Evolutionary conservation across 1,140 invertebrate species (phyloP).

Genomic region (Zaprionus africanus): DNA sequence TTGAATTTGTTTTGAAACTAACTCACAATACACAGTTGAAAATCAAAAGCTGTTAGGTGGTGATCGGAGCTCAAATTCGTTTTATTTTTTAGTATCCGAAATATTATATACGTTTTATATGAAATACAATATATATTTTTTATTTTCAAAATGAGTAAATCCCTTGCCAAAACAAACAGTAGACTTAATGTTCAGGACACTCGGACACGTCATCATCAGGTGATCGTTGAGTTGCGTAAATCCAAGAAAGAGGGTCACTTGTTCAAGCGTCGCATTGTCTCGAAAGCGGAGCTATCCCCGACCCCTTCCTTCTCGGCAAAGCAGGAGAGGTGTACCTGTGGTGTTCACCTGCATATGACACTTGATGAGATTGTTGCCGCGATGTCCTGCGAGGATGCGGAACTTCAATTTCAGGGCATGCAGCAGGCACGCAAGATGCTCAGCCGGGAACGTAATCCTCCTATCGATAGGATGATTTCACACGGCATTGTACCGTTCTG

Average conservation of each 20-base stretch:
- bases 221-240: conserved; percentile 95
- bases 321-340: conserved; percentile 43
- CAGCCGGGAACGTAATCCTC: conserved; percentile 96
- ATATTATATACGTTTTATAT: conserved; percentile 5
- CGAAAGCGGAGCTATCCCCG: conserved; percentile 85
- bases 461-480: conserved; percentile 95
- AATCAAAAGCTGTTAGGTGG: conserved; percentile 39
- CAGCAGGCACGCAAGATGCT: conserved; percentile 94
- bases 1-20: not conserved
- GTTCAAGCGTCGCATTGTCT: conserved; percentile 96
- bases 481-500: conserved; percentile 94
- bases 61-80: conserved; percentile 40
- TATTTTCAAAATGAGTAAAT: conserved; percentile 69
- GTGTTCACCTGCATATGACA: conserved; percentile 84
- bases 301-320: conserved; percentile 81
- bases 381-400: conserved; percentile 88
- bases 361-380: conserved; percentile 88
- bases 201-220: conserved; percentile 93
- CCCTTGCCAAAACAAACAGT: conserved; percentile 58
- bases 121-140: not conserved
- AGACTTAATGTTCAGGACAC: conserved; percentile 87
- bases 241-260: conserved; percentile 97
- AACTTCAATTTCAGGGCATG: conserved; percentile 88
- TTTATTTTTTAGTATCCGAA: conserved; percentile 10
- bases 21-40: conserved; percentile 12